phyloP scores from a whole-genome alignment of 2,113 vertebrate species.

The Capreolus pygargus region DNA sequence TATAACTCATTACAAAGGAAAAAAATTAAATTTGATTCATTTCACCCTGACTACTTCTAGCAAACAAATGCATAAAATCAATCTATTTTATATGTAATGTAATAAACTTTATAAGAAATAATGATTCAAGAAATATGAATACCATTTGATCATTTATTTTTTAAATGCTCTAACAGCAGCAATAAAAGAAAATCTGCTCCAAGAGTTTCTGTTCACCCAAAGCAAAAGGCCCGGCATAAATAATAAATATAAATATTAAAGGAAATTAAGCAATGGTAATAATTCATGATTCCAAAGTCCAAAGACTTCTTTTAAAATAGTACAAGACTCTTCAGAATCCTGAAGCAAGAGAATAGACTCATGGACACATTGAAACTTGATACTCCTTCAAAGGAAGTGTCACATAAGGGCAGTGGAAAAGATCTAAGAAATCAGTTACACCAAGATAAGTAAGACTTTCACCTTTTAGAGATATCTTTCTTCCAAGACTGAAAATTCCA shows the following conservation, averaged over 20 bases:
- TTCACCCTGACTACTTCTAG: background rate
- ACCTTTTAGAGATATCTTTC: constrained; percentile 21
- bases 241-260: background rate
- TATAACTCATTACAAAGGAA: background rate
- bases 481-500: constrained; percentile 51
- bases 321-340: background rate
- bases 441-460: constrained; percentile 19
- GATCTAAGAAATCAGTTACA: background rate
- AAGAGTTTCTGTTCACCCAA: background rate
- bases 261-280: background rate
- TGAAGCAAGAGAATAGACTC: background rate
- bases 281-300: background rate
- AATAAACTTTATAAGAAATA: background rate
- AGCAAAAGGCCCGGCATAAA: background rate
- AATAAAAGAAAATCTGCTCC: constrained; percentile 13
- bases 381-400: background rate
- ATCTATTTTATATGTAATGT: background rate
- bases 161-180: background rate
- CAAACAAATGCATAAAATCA: background rate
- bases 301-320: background rate
- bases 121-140: background rate
- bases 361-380: background rate
- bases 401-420: background rate
- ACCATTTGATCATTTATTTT: background rate
- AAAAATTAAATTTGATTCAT: constrained; percentile 1